Evolutionary conservation across 2,888 invertebrate species (phyloP), one percentile per base, ranked within the genome.

Genomic region (Deilephila elpenor): DNA sequence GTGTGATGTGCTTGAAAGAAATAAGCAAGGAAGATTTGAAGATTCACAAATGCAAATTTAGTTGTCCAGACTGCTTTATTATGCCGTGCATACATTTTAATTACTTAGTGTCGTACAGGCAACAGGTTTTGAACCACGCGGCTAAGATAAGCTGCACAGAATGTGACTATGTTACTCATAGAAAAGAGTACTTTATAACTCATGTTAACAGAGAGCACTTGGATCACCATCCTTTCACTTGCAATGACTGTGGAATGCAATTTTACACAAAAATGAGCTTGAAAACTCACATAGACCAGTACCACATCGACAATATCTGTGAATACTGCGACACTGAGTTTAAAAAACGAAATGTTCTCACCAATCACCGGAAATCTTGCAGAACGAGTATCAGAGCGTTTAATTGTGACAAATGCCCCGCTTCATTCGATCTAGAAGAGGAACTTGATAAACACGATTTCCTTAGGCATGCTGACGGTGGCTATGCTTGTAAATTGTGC

Each of bases 161-260:
- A 77, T 91, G 90, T 73, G 87, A 89, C 71, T 90, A 87, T 75
- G 81, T 83, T 0, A 89, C 88, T 20, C 82, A 84, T 14, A 82
- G 87, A 29, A 89, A 89, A 61, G 87, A 88, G 70, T 84, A 87
- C 61, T 76, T 91, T 6, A 84, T 91, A 0, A 81, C 83, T 0
- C 91, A 91, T 75, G 86, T 83, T 0, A 91, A 91, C 64, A 79
- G 89, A 25, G 89, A 88, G 73, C 91, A 91, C 80, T 84, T 91
- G 60, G 83, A 89, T 20, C 84, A 89, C 73, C 88, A 88, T 73
- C 90, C 91, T 0, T 90, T 87, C 71, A 85, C 85, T 3, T 91
- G 91, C 73, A 82, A 82, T 0, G 82, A 85, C 62, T 91, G 91
- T 51, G 83, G 81, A 0, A 86, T 86, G 60, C 88, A 88, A 59